phyloP scores from a whole-genome alignment of 2,888 invertebrate species.

The Neria commutata region DNA sequence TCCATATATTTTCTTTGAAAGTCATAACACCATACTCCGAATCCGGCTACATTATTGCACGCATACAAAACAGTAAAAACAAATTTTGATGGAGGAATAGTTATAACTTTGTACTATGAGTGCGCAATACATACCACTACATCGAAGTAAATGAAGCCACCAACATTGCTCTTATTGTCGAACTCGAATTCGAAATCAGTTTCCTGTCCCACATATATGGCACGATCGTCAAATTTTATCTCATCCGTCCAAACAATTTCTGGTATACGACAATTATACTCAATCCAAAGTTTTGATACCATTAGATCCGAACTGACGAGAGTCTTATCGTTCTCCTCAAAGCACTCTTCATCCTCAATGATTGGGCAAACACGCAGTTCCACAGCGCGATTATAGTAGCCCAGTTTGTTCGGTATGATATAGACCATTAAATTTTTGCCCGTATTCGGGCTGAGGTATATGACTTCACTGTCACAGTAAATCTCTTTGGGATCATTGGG shows the following conservation, averaged over 20 bases:
- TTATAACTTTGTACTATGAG: not conserved
- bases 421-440: slow-evolving; percentile 47
- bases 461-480: slow-evolving; percentile 49
- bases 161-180: slow-evolving; percentile 40
- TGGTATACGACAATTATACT: slow-evolving; percentile 49
- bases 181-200: slow-evolving; percentile 47
- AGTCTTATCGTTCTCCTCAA: slow-evolving; percentile 24
- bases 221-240: slow-evolving; percentile 36
- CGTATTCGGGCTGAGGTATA: slow-evolving; percentile 51
- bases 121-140: slow-evolving; percentile 44
- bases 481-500: slow-evolving; percentile 53
- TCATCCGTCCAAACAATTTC: slow-evolving; percentile 35
- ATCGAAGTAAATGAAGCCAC: slow-evolving; percentile 52
- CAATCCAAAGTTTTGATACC: slow-evolving; percentile 42
- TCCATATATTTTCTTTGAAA: slow-evolving; percentile 44
- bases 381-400: slow-evolving; percentile 42
- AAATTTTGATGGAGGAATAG: not conserved
- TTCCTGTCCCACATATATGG: slow-evolving; percentile 45
- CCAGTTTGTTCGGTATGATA: slow-evolving; percentile 49
- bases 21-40: slow-evolving; percentile 43
- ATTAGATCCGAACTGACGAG: slow-evolving; percentile 42
- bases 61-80: not conserved
- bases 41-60: not conserved
- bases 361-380: slow-evolving; percentile 48
- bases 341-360: slow-evolving; percentile 2